phyloP scores from a whole-genome alignment of 92 coral and sea anemone species.

The Paramuricea clavata region DNA sequence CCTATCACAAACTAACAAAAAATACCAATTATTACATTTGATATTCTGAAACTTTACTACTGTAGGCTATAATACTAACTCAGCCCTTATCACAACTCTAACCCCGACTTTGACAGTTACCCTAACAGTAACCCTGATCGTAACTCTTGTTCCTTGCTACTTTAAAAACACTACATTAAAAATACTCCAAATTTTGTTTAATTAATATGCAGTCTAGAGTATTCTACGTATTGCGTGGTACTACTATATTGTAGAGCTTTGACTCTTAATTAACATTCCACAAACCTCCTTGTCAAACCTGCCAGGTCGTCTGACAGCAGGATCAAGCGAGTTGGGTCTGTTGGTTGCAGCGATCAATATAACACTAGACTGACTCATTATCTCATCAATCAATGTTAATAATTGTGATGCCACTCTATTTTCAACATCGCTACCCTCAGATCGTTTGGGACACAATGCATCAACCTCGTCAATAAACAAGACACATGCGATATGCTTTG shows the following conservation, averaged over 20 bases:
- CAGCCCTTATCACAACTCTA: too few relatives aligned
- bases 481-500: conserved; percentile 81
- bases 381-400: conserved; percentile 91
- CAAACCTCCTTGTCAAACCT: conserved; percentile 97
- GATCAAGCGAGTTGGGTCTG: conserved; percentile 96
- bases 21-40: neutral
- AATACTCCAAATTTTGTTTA: too few relatives aligned
- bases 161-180: too few relatives aligned
- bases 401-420: conserved; percentile 93
- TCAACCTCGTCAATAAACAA: conserved; percentile 97
- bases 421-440: conserved; percentile 83
- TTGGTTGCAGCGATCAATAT: conserved; percentile 95
- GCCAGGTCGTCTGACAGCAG: conserved; percentile 96
- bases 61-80: neutral
- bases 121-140: too few relatives aligned
- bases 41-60: neutral
- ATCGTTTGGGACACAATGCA: conserved; percentile 93
- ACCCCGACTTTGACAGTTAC: too few relatives aligned
- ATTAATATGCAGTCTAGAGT: too few relatives aligned
- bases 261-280: too few relatives aligned
- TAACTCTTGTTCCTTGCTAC: too few relatives aligned
- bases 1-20: conserved; percentile 87
- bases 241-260: too few relatives aligned
- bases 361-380: conserved; percentile 74
- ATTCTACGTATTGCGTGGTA: too few relatives aligned